These are phyloP conservation scores for Epinotia brunnichana DNA, from an alignment of 2,888 invertebrate species.

Conservation along the genomic window DNA sequence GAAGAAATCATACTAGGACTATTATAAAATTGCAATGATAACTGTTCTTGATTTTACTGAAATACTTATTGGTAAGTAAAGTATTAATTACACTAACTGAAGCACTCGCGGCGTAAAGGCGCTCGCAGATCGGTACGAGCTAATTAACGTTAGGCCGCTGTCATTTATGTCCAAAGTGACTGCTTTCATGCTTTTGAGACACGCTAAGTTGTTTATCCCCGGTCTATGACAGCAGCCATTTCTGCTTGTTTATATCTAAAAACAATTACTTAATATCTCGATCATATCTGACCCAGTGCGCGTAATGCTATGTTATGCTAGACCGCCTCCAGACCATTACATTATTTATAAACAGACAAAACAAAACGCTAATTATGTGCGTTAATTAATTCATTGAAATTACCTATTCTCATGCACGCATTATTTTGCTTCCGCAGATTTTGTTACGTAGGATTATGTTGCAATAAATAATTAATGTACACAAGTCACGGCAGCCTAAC, in stretches of 20 bases:
- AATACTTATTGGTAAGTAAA: too few relatives aligned
- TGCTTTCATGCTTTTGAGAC: too few relatives aligned
- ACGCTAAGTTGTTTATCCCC: too few relatives aligned
- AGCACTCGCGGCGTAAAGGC: background rate
- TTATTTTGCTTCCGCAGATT: constrained; percentile 8
- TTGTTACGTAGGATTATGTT: background rate
- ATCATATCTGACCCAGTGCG: background rate
- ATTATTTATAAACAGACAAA: background rate
- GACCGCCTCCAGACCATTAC: constrained; percentile 1
- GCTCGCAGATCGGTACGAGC: background rate
- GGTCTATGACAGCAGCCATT: background rate
- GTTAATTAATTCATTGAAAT: constrained; percentile 20
- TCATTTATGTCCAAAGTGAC: too few relatives aligned
- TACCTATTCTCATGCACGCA: constrained; percentile 21
- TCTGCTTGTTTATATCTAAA: background rate
- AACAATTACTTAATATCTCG: background rate
- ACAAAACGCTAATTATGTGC: constrained; percentile 24
- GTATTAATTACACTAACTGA: too few relatives aligned
- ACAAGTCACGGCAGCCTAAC: background rate
- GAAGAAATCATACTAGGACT: too few relatives aligned
- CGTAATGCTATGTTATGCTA: constrained; percentile 6
- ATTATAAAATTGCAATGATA: too few relatives aligned
- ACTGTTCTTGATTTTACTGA: too few relatives aligned
- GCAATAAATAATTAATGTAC: background rate
- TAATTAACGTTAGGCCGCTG: background rate